A percentile compares a stretch with the other conserved stretches of the same genome.
Conservation (phyloP, 2,113 vertebrate genomes). For the Boulengeromyrus knoepffleri region DNA sequence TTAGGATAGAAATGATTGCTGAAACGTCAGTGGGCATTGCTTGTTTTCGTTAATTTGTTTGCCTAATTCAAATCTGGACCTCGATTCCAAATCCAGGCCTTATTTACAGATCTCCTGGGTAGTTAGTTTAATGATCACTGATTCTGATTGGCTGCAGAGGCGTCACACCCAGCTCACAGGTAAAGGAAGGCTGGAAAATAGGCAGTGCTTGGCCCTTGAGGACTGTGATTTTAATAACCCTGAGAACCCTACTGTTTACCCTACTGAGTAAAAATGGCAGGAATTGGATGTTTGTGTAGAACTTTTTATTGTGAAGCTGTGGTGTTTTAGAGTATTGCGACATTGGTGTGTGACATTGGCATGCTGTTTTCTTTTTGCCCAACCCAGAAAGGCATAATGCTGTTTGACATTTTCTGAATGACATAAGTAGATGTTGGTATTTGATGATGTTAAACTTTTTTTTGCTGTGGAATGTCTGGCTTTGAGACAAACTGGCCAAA, state of each 20-base stretch:
- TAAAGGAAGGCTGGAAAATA: too few species aligned
- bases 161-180: too few species aligned
- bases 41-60: background rate
- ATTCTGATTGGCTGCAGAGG: too few species aligned
- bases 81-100: too few species aligned
- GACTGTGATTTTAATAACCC: too few species aligned
- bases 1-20: background rate
- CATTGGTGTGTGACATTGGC: background rate
- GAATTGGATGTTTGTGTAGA: background rate
- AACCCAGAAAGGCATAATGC: background rate
- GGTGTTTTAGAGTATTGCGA: background rate
- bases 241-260: too few species aligned
- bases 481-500: background rate
- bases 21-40: background rate
- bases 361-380: background rate
- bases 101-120: too few species aligned
- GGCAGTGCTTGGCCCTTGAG: too few species aligned
- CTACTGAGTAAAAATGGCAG: background rate
- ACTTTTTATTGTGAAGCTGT: background rate
- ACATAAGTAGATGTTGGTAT: background rate
- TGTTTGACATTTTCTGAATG: background rate
- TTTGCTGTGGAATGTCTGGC: background rate
- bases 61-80: too few species aligned
- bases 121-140: too few species aligned
- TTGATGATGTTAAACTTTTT: background rate